Conservation (phyloP, 2,113 vertebrate genomes). For the Enhydra lutris region DNA sequence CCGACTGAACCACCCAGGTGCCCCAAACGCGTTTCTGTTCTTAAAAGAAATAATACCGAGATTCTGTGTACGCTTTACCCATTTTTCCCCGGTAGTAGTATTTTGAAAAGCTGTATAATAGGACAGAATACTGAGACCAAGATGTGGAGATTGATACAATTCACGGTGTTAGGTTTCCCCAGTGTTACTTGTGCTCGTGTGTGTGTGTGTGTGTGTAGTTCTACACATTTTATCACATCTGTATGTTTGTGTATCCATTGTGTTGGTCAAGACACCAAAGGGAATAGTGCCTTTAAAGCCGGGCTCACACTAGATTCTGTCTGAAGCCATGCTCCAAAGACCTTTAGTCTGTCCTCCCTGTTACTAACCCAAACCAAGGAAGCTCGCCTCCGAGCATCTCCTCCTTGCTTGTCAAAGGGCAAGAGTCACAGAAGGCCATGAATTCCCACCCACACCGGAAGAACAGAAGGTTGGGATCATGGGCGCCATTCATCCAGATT, state of each 20-base stretch:
- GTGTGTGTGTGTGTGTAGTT: background rate
- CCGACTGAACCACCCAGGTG: background rate
- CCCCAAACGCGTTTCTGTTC: background rate
- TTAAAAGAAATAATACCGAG: background rate
- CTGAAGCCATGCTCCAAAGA: background rate
- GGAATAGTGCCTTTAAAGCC: background rate
- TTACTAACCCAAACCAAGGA: background rate
- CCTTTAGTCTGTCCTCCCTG: background rate
- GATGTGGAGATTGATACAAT: background rate
- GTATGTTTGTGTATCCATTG: background rate
- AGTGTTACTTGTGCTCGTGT: background rate
- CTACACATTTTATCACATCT: background rate
- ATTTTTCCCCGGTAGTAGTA: background rate
- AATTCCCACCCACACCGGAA: background rate
- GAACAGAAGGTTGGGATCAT: background rate
- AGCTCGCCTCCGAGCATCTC: background rate
- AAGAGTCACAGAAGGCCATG: background rate
- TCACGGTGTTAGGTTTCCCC: background rate
- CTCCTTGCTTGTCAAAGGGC: background rate
- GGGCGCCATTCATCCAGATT: slow-evolving; percentile 54
- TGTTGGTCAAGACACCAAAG: background rate
- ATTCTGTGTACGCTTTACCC: background rate
- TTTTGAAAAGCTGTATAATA: background rate
- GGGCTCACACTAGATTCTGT: background rate
- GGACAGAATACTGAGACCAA: background rate